Conservation (phyloP, 64 coral and sea anemone species). For the Trachythela sp. region DNA sequence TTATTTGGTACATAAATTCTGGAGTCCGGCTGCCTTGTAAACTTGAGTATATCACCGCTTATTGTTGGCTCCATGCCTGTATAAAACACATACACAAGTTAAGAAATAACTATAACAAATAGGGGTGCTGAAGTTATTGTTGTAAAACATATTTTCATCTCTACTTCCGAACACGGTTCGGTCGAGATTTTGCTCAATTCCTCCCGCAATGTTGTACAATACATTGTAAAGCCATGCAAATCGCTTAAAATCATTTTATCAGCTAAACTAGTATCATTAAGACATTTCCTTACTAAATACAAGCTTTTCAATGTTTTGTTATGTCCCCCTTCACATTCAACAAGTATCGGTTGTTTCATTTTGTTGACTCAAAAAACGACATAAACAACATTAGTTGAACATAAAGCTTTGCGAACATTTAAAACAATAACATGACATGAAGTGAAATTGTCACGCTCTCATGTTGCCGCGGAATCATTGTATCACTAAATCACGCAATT, state of each 20-base stretch:
- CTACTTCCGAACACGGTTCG: background rate
- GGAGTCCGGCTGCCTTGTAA: background rate
- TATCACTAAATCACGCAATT: slow-evolving; percentile 3
- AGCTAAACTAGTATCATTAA: slow-evolving; percentile 1
- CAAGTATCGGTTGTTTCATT: background rate
- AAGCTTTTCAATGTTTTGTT: background rate
- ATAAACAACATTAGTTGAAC: background rate
- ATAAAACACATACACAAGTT: background rate
- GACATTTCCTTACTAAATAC: background rate
- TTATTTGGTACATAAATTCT: background rate
- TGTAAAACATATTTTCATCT: background rate
- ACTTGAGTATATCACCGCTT: background rate
- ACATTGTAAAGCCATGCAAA: background rate
- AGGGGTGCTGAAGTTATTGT: background rate
- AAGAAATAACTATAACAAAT: background rate
- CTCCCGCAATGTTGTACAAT: background rate
- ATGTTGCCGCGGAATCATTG: background rate
- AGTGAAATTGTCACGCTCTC: background rate
- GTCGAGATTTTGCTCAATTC: background rate
- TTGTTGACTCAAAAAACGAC: background rate
- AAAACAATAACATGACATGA: background rate
- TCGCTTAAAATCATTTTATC: slow-evolving; percentile 10
- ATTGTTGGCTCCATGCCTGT: background rate
- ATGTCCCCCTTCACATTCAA: background rate
- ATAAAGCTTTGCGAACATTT: background rate